Evolutionary conservation across 2,113 vertebrate genomes (phyloP).

Genomic region (Phycodurus eques): DNA sequence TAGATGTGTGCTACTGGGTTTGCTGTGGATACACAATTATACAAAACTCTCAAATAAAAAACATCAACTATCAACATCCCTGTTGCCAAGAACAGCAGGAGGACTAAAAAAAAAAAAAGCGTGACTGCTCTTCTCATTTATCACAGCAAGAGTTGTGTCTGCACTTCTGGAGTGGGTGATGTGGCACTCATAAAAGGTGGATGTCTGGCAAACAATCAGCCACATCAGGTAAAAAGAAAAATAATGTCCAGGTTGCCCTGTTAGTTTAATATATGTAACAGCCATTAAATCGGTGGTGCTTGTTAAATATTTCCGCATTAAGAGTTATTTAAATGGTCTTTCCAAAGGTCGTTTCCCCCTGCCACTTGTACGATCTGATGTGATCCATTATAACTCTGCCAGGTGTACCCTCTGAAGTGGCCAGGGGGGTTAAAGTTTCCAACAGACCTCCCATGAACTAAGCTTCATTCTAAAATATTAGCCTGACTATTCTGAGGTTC

Average conservation of each 20-base stretch:
- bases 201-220: conserved; percentile 27
- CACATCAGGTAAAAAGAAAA: conserved; percentile 53
- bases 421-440: neutral
- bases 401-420: neutral
- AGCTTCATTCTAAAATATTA: neutral
- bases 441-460: neutral
- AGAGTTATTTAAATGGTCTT: conserved; percentile 34
- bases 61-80: neutral
- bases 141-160: conserved; percentile 16
- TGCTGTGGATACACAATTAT: neutral
- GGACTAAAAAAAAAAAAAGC: conserved; percentile 42
- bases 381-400: neutral
- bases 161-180: conserved; percentile 16
- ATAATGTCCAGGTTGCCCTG: conserved; percentile 32
- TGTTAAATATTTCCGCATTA: conserved; percentile 47
- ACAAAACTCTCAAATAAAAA: neutral
- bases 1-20: too few species aligned
- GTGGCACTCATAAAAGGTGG: conserved; percentile 39
- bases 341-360: conserved; percentile 10
- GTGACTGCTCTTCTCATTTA: conserved; percentile 32
- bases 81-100: conserved; percentile 22
- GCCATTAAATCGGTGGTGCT: conserved; percentile 39
- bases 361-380: conserved; percentile 1
- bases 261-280: conserved; percentile 41
- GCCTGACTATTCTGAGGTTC: conserved; percentile 9